Evolutionary conservation across 2,797 vertebrate genomes (phyloP).

Genomic region (Sebastes trivittatus): DNA sequence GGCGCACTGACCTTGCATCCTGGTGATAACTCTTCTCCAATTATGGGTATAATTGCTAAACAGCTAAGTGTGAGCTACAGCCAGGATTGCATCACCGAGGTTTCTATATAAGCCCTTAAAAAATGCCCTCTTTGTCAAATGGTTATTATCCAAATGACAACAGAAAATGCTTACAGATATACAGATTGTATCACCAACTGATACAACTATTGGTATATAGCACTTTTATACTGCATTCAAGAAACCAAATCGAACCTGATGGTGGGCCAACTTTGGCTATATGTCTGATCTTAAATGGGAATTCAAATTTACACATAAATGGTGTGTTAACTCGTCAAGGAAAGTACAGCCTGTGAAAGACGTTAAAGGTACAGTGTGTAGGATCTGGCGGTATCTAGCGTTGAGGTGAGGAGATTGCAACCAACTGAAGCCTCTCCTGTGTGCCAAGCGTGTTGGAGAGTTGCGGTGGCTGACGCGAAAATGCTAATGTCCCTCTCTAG

Average conservation of each 20-base stretch:
- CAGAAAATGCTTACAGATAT: background rate
- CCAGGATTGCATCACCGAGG: background rate
- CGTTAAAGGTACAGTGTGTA: background rate
- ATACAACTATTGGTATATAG: background rate
- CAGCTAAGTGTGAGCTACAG: constrained; percentile 49
- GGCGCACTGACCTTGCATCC: constrained; percentile 61
- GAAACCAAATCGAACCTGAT: too few species aligned
- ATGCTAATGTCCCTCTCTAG: too few species aligned
- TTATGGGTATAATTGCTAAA: constrained; percentile 58
- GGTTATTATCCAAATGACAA: background rate
- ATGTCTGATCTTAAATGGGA: background rate
- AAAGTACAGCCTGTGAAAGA: background rate
- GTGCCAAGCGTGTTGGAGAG: too few species aligned
- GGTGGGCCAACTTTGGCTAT: too few species aligned
- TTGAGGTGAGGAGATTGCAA: too few species aligned
- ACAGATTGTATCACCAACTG: background rate
- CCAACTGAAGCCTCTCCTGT: too few species aligned
- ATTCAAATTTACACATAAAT: background rate
- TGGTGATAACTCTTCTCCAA: constrained; percentile 55
- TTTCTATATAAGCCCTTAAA: background rate
- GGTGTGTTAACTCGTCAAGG: background rate
- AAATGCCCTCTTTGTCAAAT: background rate
- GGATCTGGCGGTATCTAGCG: too few species aligned
- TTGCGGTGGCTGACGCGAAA: too few species aligned
- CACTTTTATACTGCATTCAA: too few species aligned